Evolutionary conservation across 1,140 invertebrate genomes (phyloP), one percentile per base, ranked within the genome.

Genomic region (Hormaphis cornu): DNA sequence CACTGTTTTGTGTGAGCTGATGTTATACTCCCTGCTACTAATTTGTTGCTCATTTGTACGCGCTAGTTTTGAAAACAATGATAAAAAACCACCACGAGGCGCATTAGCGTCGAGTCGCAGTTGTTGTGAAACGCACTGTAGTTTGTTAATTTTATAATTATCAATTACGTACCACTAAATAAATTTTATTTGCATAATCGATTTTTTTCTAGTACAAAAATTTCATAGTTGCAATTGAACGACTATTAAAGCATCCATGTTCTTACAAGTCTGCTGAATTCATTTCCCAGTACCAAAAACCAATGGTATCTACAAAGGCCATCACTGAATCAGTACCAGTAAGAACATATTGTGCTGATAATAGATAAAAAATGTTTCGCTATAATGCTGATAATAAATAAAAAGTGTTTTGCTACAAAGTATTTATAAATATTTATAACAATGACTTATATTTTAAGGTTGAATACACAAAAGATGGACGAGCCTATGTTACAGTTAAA

Each of bases 181-280:
- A n/a, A n/a, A n/a, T n/a, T n/a, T n/a, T 22, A 35, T 37, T 22
- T 18, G 20, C n/a, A n/a, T n/a, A n/a, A n/a, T n/a, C n/a, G n/a
- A 30, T 24, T 72, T 52, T 42, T 48, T 79, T 79, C 70, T 74
- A 87, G 79, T 93, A 92, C 79, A 79, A 84, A 3, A 85, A 87
- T 76, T 91, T 95, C 75, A 78, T 87, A 42, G 77, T 81, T 66
- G 81, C 87, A 1, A 83, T 95, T 78, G 83, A 90, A 42, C 81
- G 87, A 74, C 77, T 97, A 40, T 74, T 79, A 5, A 76, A 82
- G 14, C 85, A 91, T 75, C 89, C 91, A 12, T 87, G 88, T 71
- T 75, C 81, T 16, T 76, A 76, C 56, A 74, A 63, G 37, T 26
- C 2, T 33, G 33, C 71, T 71, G 50, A 66, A 35, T 66, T 66